A percentile compares a stretch with the other conserved stretches of the same genome.
Evolutionary conservation across 2,888 invertebrate species (phyloP).

Genomic region (Latrodectus elegans): DNA sequence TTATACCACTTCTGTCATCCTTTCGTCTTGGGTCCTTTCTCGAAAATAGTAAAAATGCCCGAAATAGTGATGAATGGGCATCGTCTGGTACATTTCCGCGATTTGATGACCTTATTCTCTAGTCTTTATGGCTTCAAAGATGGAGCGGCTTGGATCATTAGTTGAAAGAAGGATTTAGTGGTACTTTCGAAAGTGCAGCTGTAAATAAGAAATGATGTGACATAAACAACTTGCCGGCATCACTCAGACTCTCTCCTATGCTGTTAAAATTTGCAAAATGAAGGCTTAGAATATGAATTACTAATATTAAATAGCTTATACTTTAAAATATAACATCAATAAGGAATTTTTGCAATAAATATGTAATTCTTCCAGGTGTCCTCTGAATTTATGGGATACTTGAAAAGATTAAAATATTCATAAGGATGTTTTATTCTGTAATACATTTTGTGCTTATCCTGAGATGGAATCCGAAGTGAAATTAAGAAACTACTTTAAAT

Average conservation of each 20-base stretch:
- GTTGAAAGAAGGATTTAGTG: conserved; percentile 29
- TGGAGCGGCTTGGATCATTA: conserved; percentile 49
- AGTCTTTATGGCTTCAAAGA: conserved; percentile 38
- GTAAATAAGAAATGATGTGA: conserved; percentile 33
- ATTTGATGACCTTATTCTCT: conserved; percentile 41
- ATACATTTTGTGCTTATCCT: no score
- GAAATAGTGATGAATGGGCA: conserved; percentile 31
- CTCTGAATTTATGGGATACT: no score
- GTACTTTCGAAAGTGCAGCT: conserved; percentile 26
- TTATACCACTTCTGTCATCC: conserved; percentile 23
- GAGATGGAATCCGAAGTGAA: no score
- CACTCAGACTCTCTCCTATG: neutral
- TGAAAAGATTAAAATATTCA: no score
- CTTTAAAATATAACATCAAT: no score
- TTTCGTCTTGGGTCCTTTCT: conserved; percentile 8
- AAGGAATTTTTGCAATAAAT: no score
- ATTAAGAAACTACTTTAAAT: no score
- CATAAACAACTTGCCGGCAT: conserved; percentile 42
- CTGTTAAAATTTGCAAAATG: no score
- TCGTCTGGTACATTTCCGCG: conserved; percentile 37
- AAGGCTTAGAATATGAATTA: no score
- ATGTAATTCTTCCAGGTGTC: no score
- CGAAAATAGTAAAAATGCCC: conserved; percentile 45
- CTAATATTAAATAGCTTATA: no score
- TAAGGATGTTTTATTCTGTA: no score